phyloP scores from a whole-genome alignment of 1,140 invertebrate species.

The Metaphire vulgaris region DNA sequence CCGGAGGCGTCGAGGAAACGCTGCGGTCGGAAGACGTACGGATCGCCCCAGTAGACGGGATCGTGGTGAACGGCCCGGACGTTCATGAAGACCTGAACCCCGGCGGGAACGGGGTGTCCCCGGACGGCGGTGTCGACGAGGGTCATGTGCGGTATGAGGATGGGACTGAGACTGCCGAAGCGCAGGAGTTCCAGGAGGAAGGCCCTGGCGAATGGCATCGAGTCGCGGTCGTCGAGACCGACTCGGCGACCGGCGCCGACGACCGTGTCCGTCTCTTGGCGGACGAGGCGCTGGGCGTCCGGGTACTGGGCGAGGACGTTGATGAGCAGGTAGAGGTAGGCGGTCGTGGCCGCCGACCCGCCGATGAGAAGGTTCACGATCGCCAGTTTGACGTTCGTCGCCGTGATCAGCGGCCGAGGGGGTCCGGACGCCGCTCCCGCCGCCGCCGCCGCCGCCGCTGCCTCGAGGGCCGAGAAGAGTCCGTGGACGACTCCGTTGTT shows the following conservation, averaged over 20 bases:
- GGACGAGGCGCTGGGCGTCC: background rate
- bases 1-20: conserved; percentile 54
- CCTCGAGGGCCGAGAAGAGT: background rate
- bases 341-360: background rate
- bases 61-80: conserved; percentile 60
- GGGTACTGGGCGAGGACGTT: conserved; percentile 21
- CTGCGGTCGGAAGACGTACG: conserved; percentile 65
- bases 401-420: background rate
- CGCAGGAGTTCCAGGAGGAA: conserved; percentile 14
- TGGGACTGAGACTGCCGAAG: conserved; percentile 19
- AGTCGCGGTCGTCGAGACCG: background rate
- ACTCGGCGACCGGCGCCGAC: conserved; percentile 11
- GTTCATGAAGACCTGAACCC: conserved; percentile 21
- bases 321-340: conserved; percentile 10
- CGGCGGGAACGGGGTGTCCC: conserved; percentile 16
- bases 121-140: conserved; percentile 9
- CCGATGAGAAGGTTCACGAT: conserved; percentile 13
- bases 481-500: conserved; percentile 5
- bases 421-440: too few species aligned
- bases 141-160: conserved; percentile 19
- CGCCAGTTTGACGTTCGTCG: conserved; percentile 12
- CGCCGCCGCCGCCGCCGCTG: too few species aligned
- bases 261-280: conserved; percentile 1
- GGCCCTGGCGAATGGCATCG: conserved; percentile 21
- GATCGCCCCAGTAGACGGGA: conserved; percentile 62